Percentiles rank a stretch among this genome's conserved stretches.
Conservation (phyloP, 2,113 vertebrate species). For the Lethenteron reissneri region DNA sequence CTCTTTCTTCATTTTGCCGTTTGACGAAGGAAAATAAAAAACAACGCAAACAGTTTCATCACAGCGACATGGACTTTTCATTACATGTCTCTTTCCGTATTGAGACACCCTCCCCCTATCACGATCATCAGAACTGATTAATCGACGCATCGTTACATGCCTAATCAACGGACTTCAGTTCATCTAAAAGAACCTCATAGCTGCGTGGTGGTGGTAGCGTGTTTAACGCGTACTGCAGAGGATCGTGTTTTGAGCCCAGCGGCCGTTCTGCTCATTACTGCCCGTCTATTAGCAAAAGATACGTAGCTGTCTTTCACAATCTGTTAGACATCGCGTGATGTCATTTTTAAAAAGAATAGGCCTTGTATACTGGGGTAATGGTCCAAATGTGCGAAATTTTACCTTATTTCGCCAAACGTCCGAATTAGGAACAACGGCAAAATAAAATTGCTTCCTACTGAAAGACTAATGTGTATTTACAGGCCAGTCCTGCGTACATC, state of each 20-base stretch:
- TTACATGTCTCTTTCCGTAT: neutral
- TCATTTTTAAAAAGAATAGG: no score
- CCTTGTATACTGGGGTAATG: neutral
- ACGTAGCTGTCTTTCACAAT: no score
- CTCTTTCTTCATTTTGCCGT: slow-evolving; percentile 37
- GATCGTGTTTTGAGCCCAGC: no score
- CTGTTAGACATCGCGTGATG: no score
- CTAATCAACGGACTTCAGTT: neutral
- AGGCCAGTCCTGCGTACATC: no score
- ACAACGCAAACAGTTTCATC: neutral
- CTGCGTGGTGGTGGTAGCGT: no score
- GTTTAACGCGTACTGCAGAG: no score
- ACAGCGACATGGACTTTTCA: neutral
- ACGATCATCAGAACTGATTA: neutral
- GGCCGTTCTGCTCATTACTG: no score
- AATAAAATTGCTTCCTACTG: no score
- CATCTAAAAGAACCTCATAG: neutral
- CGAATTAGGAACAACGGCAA: neutral
- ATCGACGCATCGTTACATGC: neutral
- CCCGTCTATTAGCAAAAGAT: no score
- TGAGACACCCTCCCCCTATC: neutral
- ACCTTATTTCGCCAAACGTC: neutral
- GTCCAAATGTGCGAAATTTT: neutral
- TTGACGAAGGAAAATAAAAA: slow-evolving; percentile 6
- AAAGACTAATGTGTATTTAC: no score